Percentiles rank a stretch among this genome's conserved stretches.
phyloP scores from a whole-genome alignment of 2,888 invertebrate species.

The Hypomecis punctinalis region DNA sequence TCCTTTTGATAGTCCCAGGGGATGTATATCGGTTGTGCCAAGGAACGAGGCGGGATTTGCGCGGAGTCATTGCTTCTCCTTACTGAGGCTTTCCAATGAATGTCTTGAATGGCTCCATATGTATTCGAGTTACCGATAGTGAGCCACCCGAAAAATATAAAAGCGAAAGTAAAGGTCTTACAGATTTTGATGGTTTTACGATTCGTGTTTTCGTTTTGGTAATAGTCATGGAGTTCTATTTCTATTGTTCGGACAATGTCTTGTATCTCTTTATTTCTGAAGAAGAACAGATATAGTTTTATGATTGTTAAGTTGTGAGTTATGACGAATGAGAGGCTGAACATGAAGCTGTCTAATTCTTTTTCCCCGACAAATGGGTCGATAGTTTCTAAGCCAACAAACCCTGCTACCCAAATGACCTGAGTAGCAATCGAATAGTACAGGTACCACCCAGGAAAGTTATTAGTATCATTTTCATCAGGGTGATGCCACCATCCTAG shows the following conservation, averaged over 20 bases:
- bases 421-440: slow-evolving; percentile 73
- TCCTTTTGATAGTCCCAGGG: slow-evolving; percentile 78
- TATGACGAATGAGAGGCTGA: slow-evolving; percentile 78
- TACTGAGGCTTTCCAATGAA: slow-evolving; percentile 67
- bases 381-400: slow-evolving; percentile 78
- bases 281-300: slow-evolving; percentile 75
- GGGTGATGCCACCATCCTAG: slow-evolving; percentile 82
- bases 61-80: slow-evolving; percentile 60
- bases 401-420: slow-evolving; percentile 74
- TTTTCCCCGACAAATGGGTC: slow-evolving; percentile 79
- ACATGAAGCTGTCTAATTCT: slow-evolving; percentile 78
- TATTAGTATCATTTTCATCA: slow-evolving; percentile 66
- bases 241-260: slow-evolving; percentile 71
- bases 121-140: slow-evolving; percentile 74
- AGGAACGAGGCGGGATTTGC: slow-evolving; percentile 59
- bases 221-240: slow-evolving; percentile 66
- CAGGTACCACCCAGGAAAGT: slow-evolving; percentile 72
- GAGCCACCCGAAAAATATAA: slow-evolving; percentile 77
- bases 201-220: slow-evolving; percentile 68
- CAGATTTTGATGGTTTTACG: slow-evolving; percentile 63
- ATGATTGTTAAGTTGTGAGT: slow-evolving; percentile 77
- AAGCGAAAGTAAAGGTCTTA: slow-evolving; percentile 66
- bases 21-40: slow-evolving; percentile 78
- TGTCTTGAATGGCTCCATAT: slow-evolving; percentile 72
- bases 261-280: slow-evolving; percentile 72